phyloP scores from a whole-genome alignment of 2,888 invertebrate species.

The Euproctis similis region DNA sequence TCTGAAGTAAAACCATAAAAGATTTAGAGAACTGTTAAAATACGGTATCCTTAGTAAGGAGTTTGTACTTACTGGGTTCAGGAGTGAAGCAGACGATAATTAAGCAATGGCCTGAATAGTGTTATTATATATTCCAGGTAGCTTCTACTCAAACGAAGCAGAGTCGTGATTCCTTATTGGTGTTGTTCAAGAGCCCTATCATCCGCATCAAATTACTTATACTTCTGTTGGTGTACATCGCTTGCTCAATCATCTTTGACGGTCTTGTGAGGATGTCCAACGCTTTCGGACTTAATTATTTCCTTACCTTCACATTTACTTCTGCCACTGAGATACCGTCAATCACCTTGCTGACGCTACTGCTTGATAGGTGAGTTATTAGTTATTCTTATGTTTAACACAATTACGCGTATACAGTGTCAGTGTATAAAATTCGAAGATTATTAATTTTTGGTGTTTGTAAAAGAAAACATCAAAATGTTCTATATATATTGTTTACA shows the following conservation, averaged over 20 bases:
- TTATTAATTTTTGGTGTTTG: too few species aligned
- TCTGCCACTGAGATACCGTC: slow-evolving; percentile 68
- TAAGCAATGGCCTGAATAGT: too few species aligned
- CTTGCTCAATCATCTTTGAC: slow-evolving; percentile 58
- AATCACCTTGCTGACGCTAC: slow-evolving; percentile 48
- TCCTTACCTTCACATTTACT: slow-evolving; percentile 60
- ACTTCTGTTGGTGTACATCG: slow-evolving; percentile 56
- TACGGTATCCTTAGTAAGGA: too few species aligned
- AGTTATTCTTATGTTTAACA: neutral
- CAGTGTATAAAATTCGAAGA: too few species aligned
- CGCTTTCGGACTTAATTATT: slow-evolving; percentile 60
- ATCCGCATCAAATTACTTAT: slow-evolving; percentile 43
- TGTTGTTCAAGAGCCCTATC: slow-evolving; percentile 40
- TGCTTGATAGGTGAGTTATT: slow-evolving; percentile 47
- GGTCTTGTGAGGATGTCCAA: slow-evolving; percentile 65
- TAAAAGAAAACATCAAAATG: too few species aligned
- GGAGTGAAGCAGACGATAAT: too few species aligned
- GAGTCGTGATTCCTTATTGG: slow-evolving; percentile 28
- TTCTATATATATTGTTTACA: too few species aligned
- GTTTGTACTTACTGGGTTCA: too few species aligned
- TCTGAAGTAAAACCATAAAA: too few species aligned
- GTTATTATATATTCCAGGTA: slow-evolving; percentile 32
- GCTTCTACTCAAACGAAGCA: slow-evolving; percentile 43
- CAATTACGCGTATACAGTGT: too few species aligned
- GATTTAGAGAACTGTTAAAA: too few species aligned